Evolutionary conservation across 1,140 invertebrate genomes (phyloP), one percentile per base, ranked within the genome.

Genomic region (Mesaphorura yosii): DNA sequence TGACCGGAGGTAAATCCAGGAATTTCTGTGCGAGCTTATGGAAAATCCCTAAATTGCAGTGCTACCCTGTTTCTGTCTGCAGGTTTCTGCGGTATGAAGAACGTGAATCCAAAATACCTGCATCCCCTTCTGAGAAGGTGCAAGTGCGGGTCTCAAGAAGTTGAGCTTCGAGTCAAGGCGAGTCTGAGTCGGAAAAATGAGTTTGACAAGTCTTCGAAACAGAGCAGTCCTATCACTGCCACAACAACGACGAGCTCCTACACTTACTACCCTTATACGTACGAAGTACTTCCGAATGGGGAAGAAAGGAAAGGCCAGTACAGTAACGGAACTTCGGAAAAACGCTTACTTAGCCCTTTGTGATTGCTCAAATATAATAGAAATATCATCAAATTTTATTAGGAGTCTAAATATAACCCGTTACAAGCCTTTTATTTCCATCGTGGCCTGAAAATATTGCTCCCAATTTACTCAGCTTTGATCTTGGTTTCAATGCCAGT

Each of bases 1-100:
- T 55, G 5, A 55, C 59, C 7, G 51, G 51, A 34, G 53, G 57
- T 59, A 42, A 40, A 25, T 20, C 41, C 40, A n/a, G n/a, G n/a
- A n/a, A n/a, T n/a, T n/a, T 20, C 15, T 34, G 14, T 19, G 20
- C 20, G 7, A 53, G 6, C 20, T 42, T 3, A 46, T 37, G 15
- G n/a, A n/a, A n/a, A n/a, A n/a, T n/a, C n/a, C n/a, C n/a, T n/a
- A n/a, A n/a, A n/a, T n/a, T n/a, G n/a, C n/a, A n/a, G n/a, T n/a
- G n/a, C n/a, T n/a, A n/a, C n/a, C n/a, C n/a, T n/a, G n/a, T n/a
- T n/a, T n/a, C n/a, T n/a, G n/a, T n/a, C n/a, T n/a, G 19, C 19
- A 55, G 53, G 54, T 12, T 51, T 6, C 27, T 34, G 37, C 6
- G 15, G 12, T 5, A 19, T 28, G 2, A 51, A 57, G 28, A 57